phyloP scores from a whole-genome alignment of 2,113 vertebrate genomes.

The Cardinalis cardinalis region DNA sequence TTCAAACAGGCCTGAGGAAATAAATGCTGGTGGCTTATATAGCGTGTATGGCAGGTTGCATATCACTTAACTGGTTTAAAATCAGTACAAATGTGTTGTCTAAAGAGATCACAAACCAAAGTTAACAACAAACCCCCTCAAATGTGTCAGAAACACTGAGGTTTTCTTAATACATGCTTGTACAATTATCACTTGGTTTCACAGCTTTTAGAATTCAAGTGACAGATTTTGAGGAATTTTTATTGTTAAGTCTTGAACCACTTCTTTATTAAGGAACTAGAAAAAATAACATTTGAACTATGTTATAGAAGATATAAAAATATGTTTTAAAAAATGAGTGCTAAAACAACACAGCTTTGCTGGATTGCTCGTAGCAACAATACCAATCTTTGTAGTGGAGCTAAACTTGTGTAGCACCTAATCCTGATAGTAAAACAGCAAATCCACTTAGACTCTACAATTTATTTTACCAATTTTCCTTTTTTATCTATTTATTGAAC shows the following conservation, averaged over 20 bases:
- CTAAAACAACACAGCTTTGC: neutral
- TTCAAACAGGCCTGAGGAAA: neutral
- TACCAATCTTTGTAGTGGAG: neutral
- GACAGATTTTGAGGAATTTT: neutral
- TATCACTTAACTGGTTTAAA: neutral
- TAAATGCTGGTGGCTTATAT: neutral
- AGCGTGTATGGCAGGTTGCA: neutral
- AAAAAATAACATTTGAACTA: neutral
- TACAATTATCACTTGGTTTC: neutral
- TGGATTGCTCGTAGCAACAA: neutral
- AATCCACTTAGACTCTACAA: neutral
- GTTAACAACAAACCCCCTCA: neutral
- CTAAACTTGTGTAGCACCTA: neutral
- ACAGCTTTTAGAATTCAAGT: neutral
- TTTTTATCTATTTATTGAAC: constrained; percentile 52
- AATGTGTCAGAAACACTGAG: neutral
- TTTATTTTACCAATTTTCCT: constrained; percentile 30
- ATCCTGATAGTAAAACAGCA: neutral
- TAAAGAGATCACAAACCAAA: neutral
- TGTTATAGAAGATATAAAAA: neutral
- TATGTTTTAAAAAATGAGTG: neutral
- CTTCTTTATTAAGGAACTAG: neutral
- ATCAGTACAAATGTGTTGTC: neutral
- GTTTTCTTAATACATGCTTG: neutral
- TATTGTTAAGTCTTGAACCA: neutral